Evolutionary conservation across 2,113 vertebrate genomes (phyloP), one percentile per base, ranked within the genome.

Genomic region (Oryzias curvinotus): DNA sequence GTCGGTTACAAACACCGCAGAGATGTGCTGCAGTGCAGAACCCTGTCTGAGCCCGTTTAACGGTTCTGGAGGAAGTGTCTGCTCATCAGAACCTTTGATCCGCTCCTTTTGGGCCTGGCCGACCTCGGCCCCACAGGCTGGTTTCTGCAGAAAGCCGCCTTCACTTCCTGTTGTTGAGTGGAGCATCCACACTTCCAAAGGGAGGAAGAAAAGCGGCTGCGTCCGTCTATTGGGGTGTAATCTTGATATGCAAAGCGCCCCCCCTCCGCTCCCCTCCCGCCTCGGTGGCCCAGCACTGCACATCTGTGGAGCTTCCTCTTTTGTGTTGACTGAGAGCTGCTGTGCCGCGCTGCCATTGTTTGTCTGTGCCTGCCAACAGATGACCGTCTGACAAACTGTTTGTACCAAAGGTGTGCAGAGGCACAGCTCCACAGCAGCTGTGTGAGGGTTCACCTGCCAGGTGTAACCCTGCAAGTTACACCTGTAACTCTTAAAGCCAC

Each of bases 281-380:
- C 57, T n/a, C n/a, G n/a, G n/a, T n/a, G n/a, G n/a, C n/a, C n/a
- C n/a, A n/a, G n/a, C n/a, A 85, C 16, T 25, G 25, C 73, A 80
- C 91, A 93, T 87, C 89, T 93, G 92, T 81, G 77, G 5, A 41
- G 75, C 88, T 93, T 93, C 92, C 92, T 90, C 91, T 92, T 92
- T 92, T 86, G 79, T 25, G 61, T 61, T 65, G 60, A 50, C 59
- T 44, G 55, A 53, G 30, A 49, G 18, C 36, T 15, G 14, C 3
- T 17, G 49, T 53, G 41, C 23, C 49, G 52, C 7, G n/a, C n/a
- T 61, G n/a, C 44, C 55, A 65, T 56, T 68, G 26, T 68, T 51
- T 80, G 26, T 65, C 26, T 14, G 15, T 77, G 72, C 64, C 66
- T 64, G 21, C 26, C 36, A 36, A 36, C 36, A 36, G 36, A 36